phyloP scores from a whole-genome alignment of 2,888 invertebrate genomes.

The Cosmopolites sordidus region DNA sequence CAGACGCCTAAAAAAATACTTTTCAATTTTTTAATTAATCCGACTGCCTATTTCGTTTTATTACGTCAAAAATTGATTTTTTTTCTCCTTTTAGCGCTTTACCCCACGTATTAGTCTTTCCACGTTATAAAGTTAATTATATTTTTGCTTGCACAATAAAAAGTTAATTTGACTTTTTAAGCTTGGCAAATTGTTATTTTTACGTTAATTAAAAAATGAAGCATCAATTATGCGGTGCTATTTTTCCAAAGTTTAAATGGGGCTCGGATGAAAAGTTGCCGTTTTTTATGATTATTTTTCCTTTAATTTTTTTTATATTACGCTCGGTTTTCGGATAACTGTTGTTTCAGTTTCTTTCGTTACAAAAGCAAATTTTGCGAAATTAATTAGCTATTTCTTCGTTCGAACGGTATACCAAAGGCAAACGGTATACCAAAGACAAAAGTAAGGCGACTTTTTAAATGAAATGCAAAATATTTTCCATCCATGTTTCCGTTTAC shows the following conservation, averaged over 20 bases:
- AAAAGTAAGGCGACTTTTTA: too few relatives aligned
- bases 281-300: not conserved
- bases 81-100: constrained; percentile 34
- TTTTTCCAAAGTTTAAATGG: not conserved
- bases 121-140: constrained; percentile 41
- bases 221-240: not conserved
- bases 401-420: too few relatives aligned
- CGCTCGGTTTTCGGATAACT: too few relatives aligned
- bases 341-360: too few relatives aligned
- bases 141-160: constrained; percentile 37
- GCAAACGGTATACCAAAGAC: too few relatives aligned
- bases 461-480: too few relatives aligned
- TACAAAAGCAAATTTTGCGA: too few relatives aligned
- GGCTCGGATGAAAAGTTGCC: not conserved
- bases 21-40: constrained; percentile 51
- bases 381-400: too few relatives aligned
- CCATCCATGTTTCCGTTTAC: too few relatives aligned
- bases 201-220: constrained; percentile 25
- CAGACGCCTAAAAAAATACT: too few relatives aligned
- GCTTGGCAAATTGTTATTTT: constrained; percentile 37
- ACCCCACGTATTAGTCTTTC: constrained; percentile 35
- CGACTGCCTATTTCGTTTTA: constrained; percentile 49
- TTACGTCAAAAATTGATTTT: constrained; percentile 47
- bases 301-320: too few relatives aligned
- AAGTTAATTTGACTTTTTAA: constrained; percentile 33